Evolutionary conservation across 1,140 invertebrate genomes (phyloP), one percentile per base, ranked within the genome.

Genomic region (Plodia interpunctella): DNA sequence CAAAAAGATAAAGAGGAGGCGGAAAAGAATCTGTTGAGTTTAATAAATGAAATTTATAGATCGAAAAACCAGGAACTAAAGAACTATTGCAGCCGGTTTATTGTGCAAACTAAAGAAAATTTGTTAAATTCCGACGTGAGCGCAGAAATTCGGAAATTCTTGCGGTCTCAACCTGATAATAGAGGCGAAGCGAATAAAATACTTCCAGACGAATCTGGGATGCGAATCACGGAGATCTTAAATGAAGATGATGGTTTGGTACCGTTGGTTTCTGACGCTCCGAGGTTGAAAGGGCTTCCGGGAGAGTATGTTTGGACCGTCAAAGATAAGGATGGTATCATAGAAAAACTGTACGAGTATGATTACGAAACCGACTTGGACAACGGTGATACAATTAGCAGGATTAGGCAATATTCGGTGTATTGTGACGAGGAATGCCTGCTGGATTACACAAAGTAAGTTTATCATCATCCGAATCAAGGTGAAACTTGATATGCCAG

Each of bases 331-430:
- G 68, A 85, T 52, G 85, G 85, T 44, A 64, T 85, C 17, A 85
- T 88, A 52, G 76, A 87, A 68, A 88, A 85, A 57, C 54, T 88
- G 15, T 88, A 85, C 28, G 82, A 88, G 67, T 87, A 76, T 51
- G 74, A 80, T 50, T 78, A 65, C 28, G 65, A 74, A 57, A 64
- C 65, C 9, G 75, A 75, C 49, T 80, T 73, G 20, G 70, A 83
- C 35, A 77, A 76, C 35, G 74, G 79, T 25, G 80, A 83, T 25
- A 78, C 66, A 0, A 69, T 85, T 17, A 67, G 68, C 63, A 77
- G 77, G 66, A 85, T 88, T 57, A 74, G 83, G 58, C 62, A 87
- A 62, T 88, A 88, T 73, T 81, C 85, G 19, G 85, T 88, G 35
- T 85, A 84, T 64, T 72, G 73, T 50, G 85, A 87, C 62, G 83